Evolutionary conservation across 2,113 vertebrate species (phyloP), one percentile per base, ranked within the genome.

Genomic region (Myotis lucifugus): DNA sequence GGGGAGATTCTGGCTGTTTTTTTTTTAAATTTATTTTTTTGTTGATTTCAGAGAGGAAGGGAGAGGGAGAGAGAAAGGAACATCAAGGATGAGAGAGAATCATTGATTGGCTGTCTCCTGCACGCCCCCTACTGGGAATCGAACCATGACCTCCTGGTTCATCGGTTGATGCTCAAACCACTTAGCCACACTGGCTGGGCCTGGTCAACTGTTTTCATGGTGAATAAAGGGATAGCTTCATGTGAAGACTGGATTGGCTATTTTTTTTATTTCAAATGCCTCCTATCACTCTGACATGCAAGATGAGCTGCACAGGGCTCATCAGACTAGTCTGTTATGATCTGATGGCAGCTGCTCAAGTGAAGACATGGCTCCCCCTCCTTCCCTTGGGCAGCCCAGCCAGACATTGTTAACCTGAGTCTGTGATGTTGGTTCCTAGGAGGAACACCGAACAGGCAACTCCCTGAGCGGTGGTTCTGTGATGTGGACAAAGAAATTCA

Each of bases 401-500:
- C 50, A n/a, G 67, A 52, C 50, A 23, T 40, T 21, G 79, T 76
- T 96, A 61, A 95, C 40, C 37, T n/a, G 8, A 79, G 50, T 78
- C 88, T 88, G 23, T 88, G 72, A 69, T 95, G 40, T 96, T 96
- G 79, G 66, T 96, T 97, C 86, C 79, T 1, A 37, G 97, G 98
- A 99, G 99, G 99, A 99, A 9, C 98, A 98, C 82, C 97, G 97
- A 95, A 98, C 98, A 82, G 97, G 96, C 76, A 96, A 96, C 52
- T 98, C 98, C 92, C 96, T 98, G 42, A 97, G 93, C 81, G 98
- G 97, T 90, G 98, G 99, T 50, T 98, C 98, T 96, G 98, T 98
- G 92, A 97, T 97, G 8, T 99, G 98, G 98, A 96, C 97, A 19
- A 99, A 98, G 96, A 98, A 98, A 95, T 99, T 98, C 76, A 99